Evolutionary conservation across 1,140 invertebrate genomes (phyloP), one percentile per base, ranked within the genome.

Genomic region (Cataglyphis hispanica): DNA sequence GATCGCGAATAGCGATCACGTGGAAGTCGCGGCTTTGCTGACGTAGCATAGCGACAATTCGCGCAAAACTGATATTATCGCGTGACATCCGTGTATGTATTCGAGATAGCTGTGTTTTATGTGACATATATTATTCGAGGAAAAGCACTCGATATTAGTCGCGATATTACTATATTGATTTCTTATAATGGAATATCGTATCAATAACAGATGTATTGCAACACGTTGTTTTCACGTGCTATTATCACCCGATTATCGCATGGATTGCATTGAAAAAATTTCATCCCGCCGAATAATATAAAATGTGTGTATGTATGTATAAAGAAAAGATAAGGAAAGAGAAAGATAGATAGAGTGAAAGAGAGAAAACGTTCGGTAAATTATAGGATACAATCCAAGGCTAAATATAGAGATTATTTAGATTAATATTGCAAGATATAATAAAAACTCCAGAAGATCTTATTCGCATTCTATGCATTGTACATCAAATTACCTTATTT

Each of bases 161-260:
- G 40, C 40, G 27, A 66, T n/a, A 19, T 61, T 56, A 37, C 11
- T 77, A 64, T 31, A 69, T 67, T 63, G n/a, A 80, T 69, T 80
- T 69, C 34, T 69, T 37, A 16, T n/a, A 31, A 19, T 46, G 25
- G 6, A 19, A 46, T 77, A 77, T 77, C 58, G 5, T 27, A 56
- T 77, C 25, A 64, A 64, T 63, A 63, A 64, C 40, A 37, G 13
- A 56, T 50, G 31, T 10, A 25, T 67, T 37, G 63, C 60, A 46
- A 53, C 40, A 67, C 8, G 37, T 11, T 64, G 60, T 63, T 76
- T 76, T 8, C 27, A 43, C 74, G 13, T 63, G 25, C 10, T n/a
- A 19, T 37, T 74, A 74, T 75, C 72, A 40, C 22, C 60, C n/a
- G 53, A 75, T 75, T 58, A 60, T 75, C 53, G 13, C 34, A 75